Evolutionary conservation across 2,113 vertebrate species (phyloP).

Genomic region (Grammomys dolichurus): DNA sequence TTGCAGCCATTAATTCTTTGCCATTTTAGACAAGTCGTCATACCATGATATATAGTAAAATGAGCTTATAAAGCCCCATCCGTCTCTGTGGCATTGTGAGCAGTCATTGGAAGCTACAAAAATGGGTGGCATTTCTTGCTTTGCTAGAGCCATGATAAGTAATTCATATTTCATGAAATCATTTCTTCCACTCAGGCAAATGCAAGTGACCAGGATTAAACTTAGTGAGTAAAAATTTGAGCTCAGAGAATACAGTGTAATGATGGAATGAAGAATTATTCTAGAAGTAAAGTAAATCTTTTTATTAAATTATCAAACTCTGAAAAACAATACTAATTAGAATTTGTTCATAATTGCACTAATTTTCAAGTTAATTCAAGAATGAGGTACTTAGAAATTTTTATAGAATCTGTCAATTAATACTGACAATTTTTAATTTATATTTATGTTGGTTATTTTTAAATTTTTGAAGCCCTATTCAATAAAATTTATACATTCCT

Average conservation of each 20-base stretch:
- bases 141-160: background rate
- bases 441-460: background rate
- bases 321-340: background rate
- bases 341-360: background rate
- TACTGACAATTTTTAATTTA: background rate
- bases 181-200: background rate
- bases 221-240: background rate
- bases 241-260: too few species aligned
- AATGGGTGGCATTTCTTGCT: background rate
- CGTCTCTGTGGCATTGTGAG: background rate
- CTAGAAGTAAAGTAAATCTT: background rate
- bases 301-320: background rate
- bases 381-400: background rate
- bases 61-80: background rate
- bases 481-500: background rate
- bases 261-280: background rate
- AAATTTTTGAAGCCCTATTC: background rate
- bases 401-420: background rate
- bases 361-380: background rate
- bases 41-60: background rate
- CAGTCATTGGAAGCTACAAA: background rate
- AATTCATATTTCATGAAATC: background rate
- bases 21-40: too few species aligned
- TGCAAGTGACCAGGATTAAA: background rate
- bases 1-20: background rate